Base-by-base conservation (phyloP, 2,888 invertebrate genomes). In the Bursaphelenchus okinawaensis region DNA sequence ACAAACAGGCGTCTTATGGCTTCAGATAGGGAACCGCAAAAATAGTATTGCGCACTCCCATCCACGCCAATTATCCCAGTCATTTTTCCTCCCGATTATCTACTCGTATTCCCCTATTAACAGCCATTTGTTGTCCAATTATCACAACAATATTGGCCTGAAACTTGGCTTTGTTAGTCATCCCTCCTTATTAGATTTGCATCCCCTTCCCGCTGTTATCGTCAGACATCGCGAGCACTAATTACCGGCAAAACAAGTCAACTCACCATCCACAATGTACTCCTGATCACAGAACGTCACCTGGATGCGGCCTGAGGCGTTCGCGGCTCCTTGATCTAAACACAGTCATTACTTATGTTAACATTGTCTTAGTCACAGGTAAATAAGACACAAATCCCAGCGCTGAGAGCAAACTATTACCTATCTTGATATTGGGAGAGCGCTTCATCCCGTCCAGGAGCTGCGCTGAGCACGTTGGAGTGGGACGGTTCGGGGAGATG, bases 271-370 rank as follows among this genome's bases (percentile, higher is more conserved):
- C 8, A 61, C 61, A 20, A 61, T 61, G 27, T 61, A 61, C 27
- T 60, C 59, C 27, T 61, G 61, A 61, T 61, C 61, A 27, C 54
- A 61, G 27, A 61, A 61, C n/a, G 61, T 61, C 16, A 61, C 61
- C 23, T 61, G 60, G 8, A 61, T 23, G 12, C 54, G 54, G 16
- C 54, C 54, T 16, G 3, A 12, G 12, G 22, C 12, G 19, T 54
- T 24, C 3, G 22, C 12, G 1, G 22, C 24, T 4, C 3, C 19
- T 6, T 20, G 22, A 54, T 54, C 54, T 54, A 16, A 54, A 54
- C 12, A 54, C 57, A 8, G 57, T 19, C 22, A 7, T 56, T 27
- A 12, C 57, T 19, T 8, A 28, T 31, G 7, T 27, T 9, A 9
- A 31, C 57, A 31, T 27, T 19, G 29, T 56, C 57, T 56, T 8